phyloP scores from a whole-genome alignment of 2,797 vertebrate species.

The Urophycis tenuis region DNA sequence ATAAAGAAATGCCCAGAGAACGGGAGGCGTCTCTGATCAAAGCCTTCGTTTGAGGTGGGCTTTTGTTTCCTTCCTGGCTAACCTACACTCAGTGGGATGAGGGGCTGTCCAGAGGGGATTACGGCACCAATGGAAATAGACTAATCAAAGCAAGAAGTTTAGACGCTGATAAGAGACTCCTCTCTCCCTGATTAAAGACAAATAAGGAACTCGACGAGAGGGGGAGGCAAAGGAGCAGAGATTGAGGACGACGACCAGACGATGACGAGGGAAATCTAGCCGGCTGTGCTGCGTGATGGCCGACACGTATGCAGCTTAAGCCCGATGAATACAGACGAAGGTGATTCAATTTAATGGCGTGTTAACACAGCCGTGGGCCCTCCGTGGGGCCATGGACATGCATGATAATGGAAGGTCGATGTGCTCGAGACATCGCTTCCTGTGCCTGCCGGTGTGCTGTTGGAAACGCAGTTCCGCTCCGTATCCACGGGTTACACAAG shows the following conservation, averaged over 20 bases:
- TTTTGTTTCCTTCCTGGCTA: conserved; percentile 2
- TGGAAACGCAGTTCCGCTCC: not conserved
- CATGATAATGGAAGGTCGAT: not conserved
- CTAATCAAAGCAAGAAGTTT: conserved; percentile 46
- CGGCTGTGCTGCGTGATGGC: not conserved
- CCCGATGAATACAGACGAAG: not conserved
- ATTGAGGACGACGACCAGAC: not conserved
- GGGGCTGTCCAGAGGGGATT: conserved; percentile 14
- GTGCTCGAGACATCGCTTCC: not conserved
- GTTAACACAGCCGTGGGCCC: not conserved
- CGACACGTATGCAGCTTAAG: not conserved
- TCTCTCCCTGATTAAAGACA: conserved; percentile 62
- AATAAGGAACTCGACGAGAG: conserved; percentile 6
- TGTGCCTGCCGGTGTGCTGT: not conserved
- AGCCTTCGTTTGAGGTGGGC: conserved; percentile 13
- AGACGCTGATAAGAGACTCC: conserved; percentile 52
- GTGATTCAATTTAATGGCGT: conserved; percentile 1
- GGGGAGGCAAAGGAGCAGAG: conserved; percentile 5
- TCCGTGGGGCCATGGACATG: not conserved
- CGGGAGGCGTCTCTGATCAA: conserved; percentile 27
- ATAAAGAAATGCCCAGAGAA: conserved; percentile 23
- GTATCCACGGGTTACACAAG: not conserved
- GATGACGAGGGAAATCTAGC: not conserved
- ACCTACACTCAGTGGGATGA: conserved; percentile 17
- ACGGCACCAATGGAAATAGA: conserved; percentile 32